Evolutionary conservation across 2,888 invertebrate genomes (phyloP).

Genomic region (Tyria jacobaeae): DNA sequence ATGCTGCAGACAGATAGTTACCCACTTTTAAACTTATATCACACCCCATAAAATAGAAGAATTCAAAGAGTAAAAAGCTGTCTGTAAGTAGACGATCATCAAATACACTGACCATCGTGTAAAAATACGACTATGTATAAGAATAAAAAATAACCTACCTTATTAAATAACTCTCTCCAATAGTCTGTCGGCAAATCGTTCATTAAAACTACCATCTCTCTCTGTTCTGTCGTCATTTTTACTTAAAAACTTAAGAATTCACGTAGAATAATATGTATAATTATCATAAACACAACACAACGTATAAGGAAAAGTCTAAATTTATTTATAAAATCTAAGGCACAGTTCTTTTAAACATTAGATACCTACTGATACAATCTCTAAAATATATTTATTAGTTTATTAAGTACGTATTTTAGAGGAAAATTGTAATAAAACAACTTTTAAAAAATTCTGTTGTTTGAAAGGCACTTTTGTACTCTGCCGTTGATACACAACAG

Average conservation of each 20-base stretch:
- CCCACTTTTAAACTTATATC: too few relatives aligned
- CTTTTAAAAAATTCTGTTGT: not conserved
- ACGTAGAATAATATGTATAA: not conserved
- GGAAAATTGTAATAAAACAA: not conserved
- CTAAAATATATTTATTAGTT: not conserved
- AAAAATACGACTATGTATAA: not conserved
- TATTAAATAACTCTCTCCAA: slow-evolving; percentile 8
- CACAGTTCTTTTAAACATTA: not conserved
- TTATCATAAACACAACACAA: not conserved
- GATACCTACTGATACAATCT: not conserved
- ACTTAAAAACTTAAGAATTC: slow-evolving; percentile 1
- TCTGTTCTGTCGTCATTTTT: slow-evolving; percentile 21
- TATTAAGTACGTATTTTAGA: not conserved
- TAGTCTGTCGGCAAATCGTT: slow-evolving; percentile 2
- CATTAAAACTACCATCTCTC: slow-evolving; percentile 17
- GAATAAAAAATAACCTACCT: not conserved
- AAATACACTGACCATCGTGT: not conserved
- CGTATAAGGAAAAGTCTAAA: not conserved
- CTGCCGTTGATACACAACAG: not conserved
- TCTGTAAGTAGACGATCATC: not conserved
- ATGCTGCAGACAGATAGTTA: too few relatives aligned
- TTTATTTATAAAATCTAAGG: not conserved
- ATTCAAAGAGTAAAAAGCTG: not conserved
- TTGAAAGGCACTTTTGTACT: not conserved
- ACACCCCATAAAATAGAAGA: not conserved